Conservation (phyloP, 64 coral and sea anemone species). For the Montipora sp. region DNA sequence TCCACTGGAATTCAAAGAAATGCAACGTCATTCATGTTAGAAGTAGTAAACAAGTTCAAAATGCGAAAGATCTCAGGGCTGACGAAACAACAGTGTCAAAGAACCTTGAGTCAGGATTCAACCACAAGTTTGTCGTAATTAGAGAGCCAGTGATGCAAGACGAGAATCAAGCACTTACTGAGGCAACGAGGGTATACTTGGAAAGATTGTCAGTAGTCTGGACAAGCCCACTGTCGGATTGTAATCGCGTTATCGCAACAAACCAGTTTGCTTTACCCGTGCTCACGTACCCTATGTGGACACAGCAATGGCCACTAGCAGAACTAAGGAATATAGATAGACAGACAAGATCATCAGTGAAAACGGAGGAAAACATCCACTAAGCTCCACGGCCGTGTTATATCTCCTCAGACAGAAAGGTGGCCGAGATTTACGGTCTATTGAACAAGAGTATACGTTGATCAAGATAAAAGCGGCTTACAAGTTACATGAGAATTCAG, state of each 20-base stretch:
- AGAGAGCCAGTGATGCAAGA: constrained; percentile 1
- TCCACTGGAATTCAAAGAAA: constrained; percentile 35
- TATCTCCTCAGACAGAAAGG: background rate
- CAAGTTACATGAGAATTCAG: background rate
- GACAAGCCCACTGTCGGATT: constrained; percentile 14
- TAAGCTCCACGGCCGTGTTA: background rate
- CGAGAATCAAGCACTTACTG: constrained; percentile 6
- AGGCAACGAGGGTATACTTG: background rate
- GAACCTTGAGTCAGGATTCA: background rate
- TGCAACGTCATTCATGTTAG: constrained; percentile 35
- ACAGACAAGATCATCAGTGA: constrained; percentile 23
- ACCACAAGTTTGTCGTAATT: constrained; percentile 6
- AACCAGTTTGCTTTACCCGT: constrained; percentile 40
- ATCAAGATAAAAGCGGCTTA: background rate
- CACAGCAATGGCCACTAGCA: constrained; percentile 6
- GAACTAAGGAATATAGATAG: constrained; percentile 14
- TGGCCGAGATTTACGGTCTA: background rate
- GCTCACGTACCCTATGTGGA: background rate
- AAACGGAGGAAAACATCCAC: background rate
- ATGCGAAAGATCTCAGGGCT: background rate
- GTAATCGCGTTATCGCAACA: background rate
- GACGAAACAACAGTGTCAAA: no score
- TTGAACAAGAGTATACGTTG: background rate
- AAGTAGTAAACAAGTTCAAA: background rate
- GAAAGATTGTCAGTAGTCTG: constrained; percentile 25